Evolutionary conservation across 2,113 vertebrate genomes (phyloP), one percentile per base, ranked within the genome.

Genomic region (Litocranius walleri): DNA sequence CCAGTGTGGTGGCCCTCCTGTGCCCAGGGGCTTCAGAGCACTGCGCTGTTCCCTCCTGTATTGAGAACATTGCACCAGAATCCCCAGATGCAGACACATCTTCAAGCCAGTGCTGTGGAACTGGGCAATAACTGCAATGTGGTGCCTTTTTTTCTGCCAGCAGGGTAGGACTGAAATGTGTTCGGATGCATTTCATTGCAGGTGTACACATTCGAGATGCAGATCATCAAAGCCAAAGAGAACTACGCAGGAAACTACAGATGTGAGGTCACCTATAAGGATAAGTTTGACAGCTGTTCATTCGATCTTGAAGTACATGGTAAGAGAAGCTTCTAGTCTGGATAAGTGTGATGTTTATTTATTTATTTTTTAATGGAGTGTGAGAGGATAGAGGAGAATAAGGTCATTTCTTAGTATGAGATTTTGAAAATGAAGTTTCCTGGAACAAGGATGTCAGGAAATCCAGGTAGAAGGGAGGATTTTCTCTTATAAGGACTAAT

Each of bases 181-280:
- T 48, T 25, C 1, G 52, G n/a, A 77, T 80, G 6, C 16, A 0
- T 97, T 56, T 92, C n/a, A 36, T 98, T 98, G 88, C 98, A 99
- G 99, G 97, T 99, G n/a, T 99, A 99, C 97, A 99, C 99, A 4
- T 99, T 99, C 97, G 99, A 99, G 98, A 99, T 99, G 99, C 99
- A 99, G 78, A 99, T 99, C 97, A 99, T 99, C 98, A 99, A 99
- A 98, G 99, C 99, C 87, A 99, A 99, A 97, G 99, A 99, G n/a
- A 99, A 99, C 98, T 99, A 99, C 2, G 99, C 99, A 40, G 99
- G 99, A 43, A 99, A 99, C 98, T 99, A 99, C 98, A 99, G 99
- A 86, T 99, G 99, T 33, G 99, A 99, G 98, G 99, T 99, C 84
- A 99, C 98, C 94, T 99, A 99, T 96, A 99, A 99, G 98, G 99